Evolutionary conservation across 2,888 invertebrate genomes (phyloP), one percentile per base, ranked within the genome.

Genomic region (Fabriciana adippe): DNA sequence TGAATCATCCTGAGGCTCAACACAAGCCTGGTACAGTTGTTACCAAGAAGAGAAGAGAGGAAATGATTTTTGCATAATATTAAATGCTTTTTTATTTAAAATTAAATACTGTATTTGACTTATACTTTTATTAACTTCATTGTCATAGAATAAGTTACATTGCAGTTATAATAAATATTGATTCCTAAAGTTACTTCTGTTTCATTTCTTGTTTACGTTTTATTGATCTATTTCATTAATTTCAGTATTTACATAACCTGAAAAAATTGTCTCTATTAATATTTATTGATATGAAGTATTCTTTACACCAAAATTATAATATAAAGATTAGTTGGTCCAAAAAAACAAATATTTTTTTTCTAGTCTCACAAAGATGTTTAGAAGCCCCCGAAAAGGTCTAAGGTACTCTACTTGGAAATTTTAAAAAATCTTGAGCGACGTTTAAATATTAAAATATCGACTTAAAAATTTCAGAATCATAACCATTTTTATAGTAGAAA

Each of bases 1-100:
- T 97, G 88, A 99, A 99, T 87, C 99, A 99, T 88, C 98, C 99
- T 0, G 99, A 99, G 72, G 99, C 99, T 0, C 99, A 99, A 86
- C 97, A 98, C 81, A 99, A 99, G 82, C 99, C 99, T 0, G 99
- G 99, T 47, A 96, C 97, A 0, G 97, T 98, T 45, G 96, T 97
- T 18, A 99, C 99, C 65, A 99, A 98, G 84, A 97, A 98, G 80
- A 93, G 98, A 72, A 92, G 97, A 41, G 98, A 99, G 83, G 98
- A 99, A 89, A 98, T 98, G 94, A 98, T 98, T 89, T 98, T 98
- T 91, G 97, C 98, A 45, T 98, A 95, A 90, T 16, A 18, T 15
- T 41, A 4, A 14, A 48, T 14, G 31, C 14, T 48, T 48, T 21
- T 57, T 15, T 59, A 6, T n/a, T 26, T 5, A 18, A 68, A 73